Evolutionary conservation across 2,888 invertebrate genomes (phyloP), one percentile per base, ranked within the genome.

Genomic region (Nemotelus nigrinus): DNA sequence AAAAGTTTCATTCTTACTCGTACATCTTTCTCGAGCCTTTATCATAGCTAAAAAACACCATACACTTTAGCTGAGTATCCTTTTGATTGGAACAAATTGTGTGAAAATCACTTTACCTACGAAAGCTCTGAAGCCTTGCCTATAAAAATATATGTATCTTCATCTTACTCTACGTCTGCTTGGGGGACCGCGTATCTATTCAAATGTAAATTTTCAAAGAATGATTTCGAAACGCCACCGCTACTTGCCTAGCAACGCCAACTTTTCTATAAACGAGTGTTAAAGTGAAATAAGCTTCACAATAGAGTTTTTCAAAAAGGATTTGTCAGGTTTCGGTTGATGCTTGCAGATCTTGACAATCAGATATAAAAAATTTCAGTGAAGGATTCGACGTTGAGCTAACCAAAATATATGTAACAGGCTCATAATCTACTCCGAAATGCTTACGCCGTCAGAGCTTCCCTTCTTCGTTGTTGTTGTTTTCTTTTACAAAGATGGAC

Each of bases 31-130:
- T 25, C 25, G 25, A 25, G 25, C 25, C 25, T 25, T 25, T 25
- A 25, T 25, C 25, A 25, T 25, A 25, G 43, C 7, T 5, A 63
- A 63, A 63, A 10, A 47, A 25, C 44, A 7, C 7, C 44, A 65
- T n/a, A 2, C 65, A 65, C 41, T 65, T 65, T 25, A 47, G 47
- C 3, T 45, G 65, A 65, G 45, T 47, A 45, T 65, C 47, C 65
- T 44, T 65, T 65, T 65, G 65, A 65, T 65, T 65, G 47, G 65
- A 47, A 65, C 65, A 65, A 65, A 65, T 65, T 65, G 65, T 47
- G 47, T 43, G 41, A 45, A 43, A 65, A 65, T 65, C 65, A 65
- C 65, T 65, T 65, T 65, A 1, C n/a, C 65, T 44, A n/a, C n/a
- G 47, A 43, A 10, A 43, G 45, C 45, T 50, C 50, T 50, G 50